Conservation (phyloP, 2,888 invertebrate genomes). For the Coleophora deauratella region DNA sequence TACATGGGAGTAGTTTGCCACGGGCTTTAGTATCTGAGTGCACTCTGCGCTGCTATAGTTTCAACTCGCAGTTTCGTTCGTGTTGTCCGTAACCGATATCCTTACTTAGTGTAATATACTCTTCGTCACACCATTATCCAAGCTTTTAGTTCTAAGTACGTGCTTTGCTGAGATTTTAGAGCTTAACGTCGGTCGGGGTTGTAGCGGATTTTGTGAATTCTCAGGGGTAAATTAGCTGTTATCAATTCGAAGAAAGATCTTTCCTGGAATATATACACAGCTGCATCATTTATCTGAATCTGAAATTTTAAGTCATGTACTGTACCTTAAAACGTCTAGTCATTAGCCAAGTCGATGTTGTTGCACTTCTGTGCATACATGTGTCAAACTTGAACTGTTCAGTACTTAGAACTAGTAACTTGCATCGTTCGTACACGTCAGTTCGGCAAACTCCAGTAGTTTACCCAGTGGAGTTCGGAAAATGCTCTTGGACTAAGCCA, state of each 20-base stretch:
- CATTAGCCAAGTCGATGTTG: neutral
- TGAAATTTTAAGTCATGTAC: no score
- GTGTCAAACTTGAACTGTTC: no score
- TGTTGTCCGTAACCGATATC: slow-evolving; percentile 33
- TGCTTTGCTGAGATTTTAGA: slow-evolving; percentile 23
- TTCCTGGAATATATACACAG: no score
- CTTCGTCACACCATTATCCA: slow-evolving; percentile 8
- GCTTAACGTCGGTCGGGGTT: slow-evolving; percentile 13
- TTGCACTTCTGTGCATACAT: no score
- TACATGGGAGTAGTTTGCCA: slow-evolving; percentile 13
- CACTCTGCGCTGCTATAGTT: slow-evolving; percentile 21
- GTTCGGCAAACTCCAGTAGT: no score
- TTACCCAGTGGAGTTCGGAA: no score
- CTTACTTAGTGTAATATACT: slow-evolving; percentile 29
- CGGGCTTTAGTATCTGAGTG: slow-evolving; percentile 19
- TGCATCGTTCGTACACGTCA: no score
- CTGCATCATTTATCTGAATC: no score
- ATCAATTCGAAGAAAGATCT: no score
- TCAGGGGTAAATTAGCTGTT: neutral
- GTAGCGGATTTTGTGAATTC: slow-evolving; percentile 4
- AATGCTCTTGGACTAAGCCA: no score
- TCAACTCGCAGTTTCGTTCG: slow-evolving; percentile 24
- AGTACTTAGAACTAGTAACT: no score
- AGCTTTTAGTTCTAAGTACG: slow-evolving; percentile 26
- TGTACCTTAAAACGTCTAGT: neutral